Evolutionary conservation across 2,888 invertebrate genomes (phyloP).

Genomic region (Cartodere bifasciata): DNA sequence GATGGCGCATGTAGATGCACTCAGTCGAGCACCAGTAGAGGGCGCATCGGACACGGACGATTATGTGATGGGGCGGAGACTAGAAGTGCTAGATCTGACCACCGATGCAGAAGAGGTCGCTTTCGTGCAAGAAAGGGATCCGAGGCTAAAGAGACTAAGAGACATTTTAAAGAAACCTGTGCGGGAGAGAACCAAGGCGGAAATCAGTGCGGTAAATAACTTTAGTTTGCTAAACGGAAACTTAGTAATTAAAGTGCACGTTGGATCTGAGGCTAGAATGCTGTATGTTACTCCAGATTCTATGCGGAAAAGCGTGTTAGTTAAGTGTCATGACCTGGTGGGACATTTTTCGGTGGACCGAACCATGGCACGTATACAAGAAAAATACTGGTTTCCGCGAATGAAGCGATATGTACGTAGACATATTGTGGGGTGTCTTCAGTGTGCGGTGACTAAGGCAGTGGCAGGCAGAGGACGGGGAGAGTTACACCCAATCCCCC

Average conservation of each 20-base stretch:
- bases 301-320: slow-evolving; percentile 14
- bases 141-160: slow-evolving; percentile 10
- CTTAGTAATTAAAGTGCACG: slow-evolving; percentile 6
- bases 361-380: slow-evolving; percentile 9
- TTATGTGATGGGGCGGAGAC: slow-evolving; percentile 5
- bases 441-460: slow-evolving; percentile 17
- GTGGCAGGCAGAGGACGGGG: slow-evolving; percentile 14
- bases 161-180: slow-evolving; percentile 9
- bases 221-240: slow-evolving; percentile 11
- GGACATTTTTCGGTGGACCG: slow-evolving; percentile 15
- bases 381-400: slow-evolving; percentile 9
- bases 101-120: slow-evolving; percentile 11
- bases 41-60: slow-evolving; percentile 10
- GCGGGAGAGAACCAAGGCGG: slow-evolving; percentile 8
- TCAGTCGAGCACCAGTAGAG: slow-evolving; percentile 16
- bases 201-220: slow-evolving; percentile 9
- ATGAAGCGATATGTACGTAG: slow-evolving; percentile 15
- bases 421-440: slow-evolving; percentile 17
- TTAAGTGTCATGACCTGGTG: slow-evolving; percentile 12
- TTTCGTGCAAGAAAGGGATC: slow-evolving; percentile 11
- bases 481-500: slow-evolving; percentile 12
- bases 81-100: slow-evolving; percentile 9
- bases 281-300: slow-evolving; percentile 14
- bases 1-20: slow-evolving; percentile 18
- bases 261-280: slow-evolving; percentile 9